Percentiles rank a stretch among this genome's conserved stretches.
Conservation (phyloP, 1,140 invertebrate species). For the Drosophila parabipectinata region DNA sequence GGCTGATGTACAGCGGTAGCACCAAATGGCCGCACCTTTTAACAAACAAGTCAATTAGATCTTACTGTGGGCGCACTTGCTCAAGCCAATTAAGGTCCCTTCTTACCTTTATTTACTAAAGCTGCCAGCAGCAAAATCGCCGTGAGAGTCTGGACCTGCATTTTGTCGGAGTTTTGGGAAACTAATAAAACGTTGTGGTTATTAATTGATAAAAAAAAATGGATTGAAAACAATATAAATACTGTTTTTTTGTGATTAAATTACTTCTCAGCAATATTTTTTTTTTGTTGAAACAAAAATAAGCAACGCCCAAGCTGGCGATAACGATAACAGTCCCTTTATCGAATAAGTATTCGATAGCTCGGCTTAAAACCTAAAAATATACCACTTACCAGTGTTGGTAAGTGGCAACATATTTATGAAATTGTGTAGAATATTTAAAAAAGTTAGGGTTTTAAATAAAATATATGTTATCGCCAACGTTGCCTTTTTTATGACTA, state of each 20-base stretch:
- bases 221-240: background rate
- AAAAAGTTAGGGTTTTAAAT: background rate
- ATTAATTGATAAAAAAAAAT: background rate
- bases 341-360: conserved; percentile 4
- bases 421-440: background rate
- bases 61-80: background rate
- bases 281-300: conserved; percentile 14
- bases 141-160: conserved; percentile 32
- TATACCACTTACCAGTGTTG: conserved; percentile 1
- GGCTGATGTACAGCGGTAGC: conserved; percentile 95
- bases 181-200: background rate
- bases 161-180: conserved; percentile 6
- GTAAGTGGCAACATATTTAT: background rate
- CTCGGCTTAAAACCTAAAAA: background rate
- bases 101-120: conserved; percentile 55
- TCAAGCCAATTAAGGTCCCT: background rate
- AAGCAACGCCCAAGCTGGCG: conserved; percentile 58
- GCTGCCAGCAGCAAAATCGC: conserved; percentile 43
- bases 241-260: too few species aligned
- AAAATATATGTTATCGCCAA: background rate
- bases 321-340: conserved; percentile 18
- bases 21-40: conserved; percentile 88
- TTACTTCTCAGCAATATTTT: background rate
- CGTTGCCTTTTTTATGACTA: too few species aligned
- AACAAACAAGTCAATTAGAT: conserved; percentile 6